These are phyloP conservation scores for Copidosoma floridanum DNA, from an alignment of 1,140 invertebrate species.

Conservation along the genomic window DNA sequence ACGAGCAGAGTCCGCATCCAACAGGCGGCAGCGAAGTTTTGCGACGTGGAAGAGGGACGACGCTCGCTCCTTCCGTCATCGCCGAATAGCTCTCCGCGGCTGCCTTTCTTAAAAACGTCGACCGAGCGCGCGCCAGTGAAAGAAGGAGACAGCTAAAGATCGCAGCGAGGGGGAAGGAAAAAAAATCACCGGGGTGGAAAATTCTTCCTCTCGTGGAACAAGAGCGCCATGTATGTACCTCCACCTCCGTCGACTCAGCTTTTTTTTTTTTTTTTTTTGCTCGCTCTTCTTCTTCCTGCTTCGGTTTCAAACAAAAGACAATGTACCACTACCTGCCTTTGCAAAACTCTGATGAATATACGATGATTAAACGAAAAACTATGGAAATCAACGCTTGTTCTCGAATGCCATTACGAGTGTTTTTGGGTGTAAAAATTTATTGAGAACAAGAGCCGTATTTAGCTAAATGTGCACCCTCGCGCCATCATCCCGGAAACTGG, in stretches of 20 bases:
- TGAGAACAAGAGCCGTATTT: too few relatives aligned
- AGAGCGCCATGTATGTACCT: too few relatives aligned
- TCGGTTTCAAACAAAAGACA: too few relatives aligned
- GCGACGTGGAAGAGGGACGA: conserved; percentile 15
- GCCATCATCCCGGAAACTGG: too few relatives aligned
- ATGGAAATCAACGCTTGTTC: too few relatives aligned
- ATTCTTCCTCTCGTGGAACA: neutral
- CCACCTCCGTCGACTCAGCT: too few relatives aligned
- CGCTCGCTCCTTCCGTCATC: conserved; percentile 16
- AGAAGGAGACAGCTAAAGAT: neutral
- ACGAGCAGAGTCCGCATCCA: conserved; percentile 12
- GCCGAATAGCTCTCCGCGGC: conserved; percentile 22
- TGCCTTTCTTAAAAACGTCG: conserved; percentile 22
- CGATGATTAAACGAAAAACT: too few relatives aligned
- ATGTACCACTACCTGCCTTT: too few relatives aligned
- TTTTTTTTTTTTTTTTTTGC: neutral
- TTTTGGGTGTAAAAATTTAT: too few relatives aligned
- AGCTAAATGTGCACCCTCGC: too few relatives aligned
- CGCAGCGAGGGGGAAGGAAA: neutral
- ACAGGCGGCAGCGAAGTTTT: conserved; percentile 10
- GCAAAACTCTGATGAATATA: too few relatives aligned
- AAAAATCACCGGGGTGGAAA: conserved; percentile 7
- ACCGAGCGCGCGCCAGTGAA: neutral
- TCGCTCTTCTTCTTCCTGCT: neutral
- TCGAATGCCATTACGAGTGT: too few relatives aligned